These are phyloP conservation scores for Polymixis flavicincta DNA, from an alignment of 2,888 invertebrate genomes.

Conservation along the genomic window DNA sequence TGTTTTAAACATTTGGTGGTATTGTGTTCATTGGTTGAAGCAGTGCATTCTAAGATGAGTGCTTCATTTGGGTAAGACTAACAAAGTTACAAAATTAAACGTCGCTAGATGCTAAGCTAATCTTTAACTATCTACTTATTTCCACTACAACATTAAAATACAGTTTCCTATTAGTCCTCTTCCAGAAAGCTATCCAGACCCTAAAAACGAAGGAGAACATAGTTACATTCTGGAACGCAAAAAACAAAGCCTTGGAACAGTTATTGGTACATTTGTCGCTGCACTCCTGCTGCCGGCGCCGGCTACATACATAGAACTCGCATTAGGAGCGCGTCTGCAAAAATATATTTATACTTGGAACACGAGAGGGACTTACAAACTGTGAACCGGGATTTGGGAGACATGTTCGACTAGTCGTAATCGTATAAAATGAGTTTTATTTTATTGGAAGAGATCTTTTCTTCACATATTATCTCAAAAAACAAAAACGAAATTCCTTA, in stretches of 20 bases:
- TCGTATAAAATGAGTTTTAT: no score
- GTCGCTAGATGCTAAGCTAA: not conserved
- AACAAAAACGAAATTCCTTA: not conserved
- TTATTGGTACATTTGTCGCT: constrained; percentile 63
- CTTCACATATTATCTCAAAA: not conserved
- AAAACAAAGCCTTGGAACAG: constrained; percentile 49
- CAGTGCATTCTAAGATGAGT: not conserved
- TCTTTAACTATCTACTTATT: not conserved
- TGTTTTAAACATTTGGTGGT: not conserved
- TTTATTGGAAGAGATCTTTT: constrained; percentile 11
- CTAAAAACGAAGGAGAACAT: constrained; percentile 8
- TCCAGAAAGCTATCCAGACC: not conserved
- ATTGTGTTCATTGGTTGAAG: not conserved
- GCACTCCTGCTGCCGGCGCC: constrained; percentile 55
- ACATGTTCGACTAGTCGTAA: constrained; percentile 30
- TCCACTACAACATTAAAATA: not conserved
- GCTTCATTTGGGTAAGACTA: not conserved
- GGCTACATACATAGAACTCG: constrained; percentile 74
- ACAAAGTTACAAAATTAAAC: not conserved
- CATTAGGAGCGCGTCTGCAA: constrained; percentile 68
- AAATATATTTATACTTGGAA: constrained; percentile 61
- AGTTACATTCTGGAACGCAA: constrained; percentile 16
- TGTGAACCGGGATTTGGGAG: constrained; percentile 41
- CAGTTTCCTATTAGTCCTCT: not conserved
- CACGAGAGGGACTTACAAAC: constrained; percentile 36